Evolutionary conservation across 2,888 invertebrate genomes (phyloP), one percentile per base, ranked within the genome.

Genomic region (Theretra japonica): DNA sequence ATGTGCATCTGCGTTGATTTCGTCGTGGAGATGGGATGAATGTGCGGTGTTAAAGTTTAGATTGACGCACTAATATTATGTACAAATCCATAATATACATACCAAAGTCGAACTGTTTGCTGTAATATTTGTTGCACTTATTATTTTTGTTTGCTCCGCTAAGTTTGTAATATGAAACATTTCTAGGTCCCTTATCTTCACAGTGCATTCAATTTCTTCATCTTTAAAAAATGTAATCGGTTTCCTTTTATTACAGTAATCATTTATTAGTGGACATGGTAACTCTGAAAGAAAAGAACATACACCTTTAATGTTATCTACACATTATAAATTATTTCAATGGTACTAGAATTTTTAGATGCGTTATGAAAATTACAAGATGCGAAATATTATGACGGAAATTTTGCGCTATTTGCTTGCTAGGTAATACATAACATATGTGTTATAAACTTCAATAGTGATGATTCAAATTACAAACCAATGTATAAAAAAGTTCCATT

Each of bases 151-250:
- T 71, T 87, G 84, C 71, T 89, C 83, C 19, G 82, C 79, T 59
- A 79, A 85, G 75, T 87, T 87, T 6, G 88, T 74, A 68, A 91
- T 84, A 76, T 87, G 84, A 73, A 93, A 86, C 87, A 91, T 90
- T 85, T 94, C 90, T 5, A 94, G 77, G 73, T 94, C 90, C 21
- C 84, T 79, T 8, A 93, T 77, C 75, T 89, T 90, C 0, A 90
- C 90, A 73, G 79, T 84, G 75, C 94, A 94, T 73, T 78, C 82
- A 56, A 87, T 80, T 59, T 79, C 82, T 75, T 90, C 87, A 71
- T 90, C 83, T 72, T 81, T 86, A 25, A 93, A 82, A 81, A 91
- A 93, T 74, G 75, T 76, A n/a, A 93, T 80, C 21, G 85, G 82
- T 72, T 86, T 85, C 76, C 88, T 86, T 30, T 85, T 85, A 41